Evolutionary conservation across 2,113 vertebrate genomes (phyloP), one percentile per base, ranked within the genome.

Genomic region (Sarotherodon lohbergeri): DNA sequence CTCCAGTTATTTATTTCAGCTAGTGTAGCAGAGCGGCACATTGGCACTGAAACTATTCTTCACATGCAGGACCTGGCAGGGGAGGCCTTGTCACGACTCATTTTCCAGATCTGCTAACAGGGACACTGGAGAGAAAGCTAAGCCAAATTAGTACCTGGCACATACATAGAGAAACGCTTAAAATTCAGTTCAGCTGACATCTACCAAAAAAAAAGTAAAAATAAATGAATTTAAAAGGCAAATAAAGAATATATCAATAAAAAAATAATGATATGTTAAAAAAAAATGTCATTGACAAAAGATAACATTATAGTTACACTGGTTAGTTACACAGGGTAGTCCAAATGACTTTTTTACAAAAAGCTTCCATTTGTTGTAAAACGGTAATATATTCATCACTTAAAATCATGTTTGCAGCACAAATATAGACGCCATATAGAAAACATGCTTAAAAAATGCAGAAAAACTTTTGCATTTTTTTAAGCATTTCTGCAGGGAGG

Each of bases 291-390:
- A 63, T 36, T 63, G 59, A 36, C 59, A 1, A 63, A 63, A 16
- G 29, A 63, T 11, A 34, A n/a, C 29, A 63, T 63, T 63, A 11
- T 34, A 2, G 59, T 63, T 34, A 34, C 59, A 63, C 59, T 63
- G 0, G 16, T 63, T 34, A 63, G 59, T 63, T 0, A 36, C 5
- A 0, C 29, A 19, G 32, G 0, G 32, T 63, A 63, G 32, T 63
- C 32, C 59, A 63, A 63, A 63, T 63, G 1, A 3, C 4, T 36
- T 34, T 10, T 63, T 36, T 63, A 36, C 3, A 63, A 63, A 63
- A 63, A 63, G 5, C 59, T 63, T 63, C 17, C 9, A n/a, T 63
- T 63, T 1, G 16, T 63, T 1, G 0, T 19, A 19, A 63, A 63
- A 63, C 0, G 2, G 9, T 43, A 41, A 24, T 43, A 27, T 73